Evolutionary conservation across 2,113 vertebrate genomes (phyloP), one percentile per base, ranked within the genome.

Genomic region (Dasyurus viverrinus): DNA sequence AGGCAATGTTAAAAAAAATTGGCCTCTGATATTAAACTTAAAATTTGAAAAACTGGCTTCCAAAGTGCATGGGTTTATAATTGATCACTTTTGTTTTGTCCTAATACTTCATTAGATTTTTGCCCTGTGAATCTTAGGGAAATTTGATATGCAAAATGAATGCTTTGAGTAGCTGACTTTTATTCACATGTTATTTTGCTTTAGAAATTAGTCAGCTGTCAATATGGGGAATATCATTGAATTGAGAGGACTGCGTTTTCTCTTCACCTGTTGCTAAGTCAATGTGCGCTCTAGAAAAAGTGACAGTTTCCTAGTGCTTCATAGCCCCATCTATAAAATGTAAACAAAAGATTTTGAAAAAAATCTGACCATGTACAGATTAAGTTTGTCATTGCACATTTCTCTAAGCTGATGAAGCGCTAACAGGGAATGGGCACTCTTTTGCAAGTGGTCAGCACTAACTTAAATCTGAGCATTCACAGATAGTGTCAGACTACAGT

Each of bases 41-140:
- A 76, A 76, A 42, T 42, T 19, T 42, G 68, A n/a, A 84, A 42
- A 84, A 19, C 19, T 36, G 16, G 19, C 19, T 42, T 42, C 68
- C 6, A 84, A 30, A 55, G 42, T 84, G 16, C 5, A 2, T 42
- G 36, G 36, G 19, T 19, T n/a, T 76, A 42, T 84, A 42, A 84
- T 42, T 23, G n/a, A 84, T 91, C 42, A 0, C 47, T 90, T 90
- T 97, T 90, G 1, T n/a, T 53, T 96, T 54, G 26, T 89, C 5
- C 4, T 93, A 36, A 1, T 53, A 91, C 94, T 93, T 68, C 19
- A 46, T 55, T 90, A 46, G 46, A 54, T 52, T 91, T 89, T 93
- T 53, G 14, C 92, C 5, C 22, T 46, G 8, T 48, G 84, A 93
- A 90, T 84, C 96, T 89, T 96, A 68, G 42, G n/a, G 53, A 92